Conservation (phyloP, 2,113 vertebrate species). For the Naja naja region DNA sequence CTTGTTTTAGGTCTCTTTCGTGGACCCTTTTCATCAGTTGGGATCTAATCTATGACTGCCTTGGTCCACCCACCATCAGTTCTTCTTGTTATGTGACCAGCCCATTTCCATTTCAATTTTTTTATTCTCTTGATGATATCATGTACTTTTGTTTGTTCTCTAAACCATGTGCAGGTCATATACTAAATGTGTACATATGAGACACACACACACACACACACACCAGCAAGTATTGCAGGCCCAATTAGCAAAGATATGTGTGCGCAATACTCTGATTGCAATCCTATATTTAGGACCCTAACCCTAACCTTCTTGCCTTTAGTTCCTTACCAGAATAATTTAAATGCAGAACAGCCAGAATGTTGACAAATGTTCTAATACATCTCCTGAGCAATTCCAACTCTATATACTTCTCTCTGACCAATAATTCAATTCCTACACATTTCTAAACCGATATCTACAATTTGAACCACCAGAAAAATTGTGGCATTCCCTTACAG, state of each 20-base stretch:
- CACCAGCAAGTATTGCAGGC: neutral
- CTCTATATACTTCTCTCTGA: neutral
- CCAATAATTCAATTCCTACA: neutral
- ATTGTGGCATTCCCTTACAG: neutral
- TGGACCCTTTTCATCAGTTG: neutral
- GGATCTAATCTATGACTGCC: neutral
- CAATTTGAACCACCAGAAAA: neutral
- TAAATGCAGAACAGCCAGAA: neutral
- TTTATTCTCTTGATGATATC: neutral
- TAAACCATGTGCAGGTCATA: neutral
- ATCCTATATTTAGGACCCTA: neutral
- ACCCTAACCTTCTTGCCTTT: neutral
- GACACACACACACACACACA: no score
- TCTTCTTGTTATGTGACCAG: neutral
- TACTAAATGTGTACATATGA: no score
- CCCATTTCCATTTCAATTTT: neutral
- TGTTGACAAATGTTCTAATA: neutral
- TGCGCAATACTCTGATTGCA: neutral
- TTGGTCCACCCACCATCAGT: neutral
- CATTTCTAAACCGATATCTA: neutral
- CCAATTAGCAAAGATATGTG: neutral
- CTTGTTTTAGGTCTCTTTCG: neutral
- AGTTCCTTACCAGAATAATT: neutral
- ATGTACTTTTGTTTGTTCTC: neutral
- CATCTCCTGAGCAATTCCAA: neutral